Evolutionary conservation across 2,888 invertebrate species (phyloP), one percentile per base, ranked within the genome.

Genomic region (Tachystola acroxantha): DNA sequence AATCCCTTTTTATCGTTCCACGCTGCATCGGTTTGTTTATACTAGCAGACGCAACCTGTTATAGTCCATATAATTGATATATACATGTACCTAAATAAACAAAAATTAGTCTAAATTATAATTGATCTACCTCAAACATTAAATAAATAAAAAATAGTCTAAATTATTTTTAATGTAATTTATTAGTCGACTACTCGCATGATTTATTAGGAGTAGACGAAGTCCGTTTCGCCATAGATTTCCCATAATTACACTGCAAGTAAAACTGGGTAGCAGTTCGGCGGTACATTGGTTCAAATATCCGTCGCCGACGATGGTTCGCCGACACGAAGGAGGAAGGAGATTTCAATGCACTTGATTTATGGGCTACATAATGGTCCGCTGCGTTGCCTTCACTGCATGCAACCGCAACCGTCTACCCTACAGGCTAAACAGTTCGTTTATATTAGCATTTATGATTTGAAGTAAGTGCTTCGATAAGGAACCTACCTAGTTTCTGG

Each of bases 301-400:
- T 74, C 72, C 74, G 70, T 65, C 32, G 32, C 27, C 27, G 63
- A 54, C 72, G 70, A 78, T 75, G 72, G 74, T 63, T 65, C 68
- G 63, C 68, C 77, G 71, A 73, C 80, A 78, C 78, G 79, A 79
- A 78, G 67, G 73, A 77, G 78, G 81, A 80, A 81, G 79, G 72
- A 79, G 80, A 75, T 80, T 82, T 80, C 78, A 80, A 76, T 80
- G 82, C 80, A 66, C 66, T 70, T 81, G 82, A 84, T 84, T 82
- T 84, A 84, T 76, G 68, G 54, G 52, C 67, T 63, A 68, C 70
- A 72, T 80, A 79, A 80, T 80, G 74, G 74, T 70, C 73, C 69
- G 57, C 66, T 65, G 65, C 69, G 71, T 70, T 74, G 72, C 77
- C 72, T 71, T 76, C 64, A 65, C 69, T 67, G 69, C 78, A 77